Base-by-base conservation (phyloP, 1,140 invertebrate genomes). In the Ganaspis sp. region DNA sequence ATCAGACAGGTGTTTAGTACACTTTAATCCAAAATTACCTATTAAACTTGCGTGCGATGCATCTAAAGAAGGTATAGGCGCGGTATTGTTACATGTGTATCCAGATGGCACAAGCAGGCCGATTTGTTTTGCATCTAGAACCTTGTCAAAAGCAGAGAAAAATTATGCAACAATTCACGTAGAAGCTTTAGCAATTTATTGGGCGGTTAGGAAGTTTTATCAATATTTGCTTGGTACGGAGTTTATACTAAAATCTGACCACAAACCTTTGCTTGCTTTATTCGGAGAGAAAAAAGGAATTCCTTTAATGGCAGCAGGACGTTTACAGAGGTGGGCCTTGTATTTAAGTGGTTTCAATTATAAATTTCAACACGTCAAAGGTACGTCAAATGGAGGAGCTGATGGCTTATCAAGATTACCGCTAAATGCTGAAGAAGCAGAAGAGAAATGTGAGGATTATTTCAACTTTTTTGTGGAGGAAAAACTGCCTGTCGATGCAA, bases 201-300 rank as follows among this genome's bases (percentile, higher is more conserved):
- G 78, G 81, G 72, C 9, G 9, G 78, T 76, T 4, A 69, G 73
- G 9, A 80, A 77, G 45, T 84, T 90, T 84, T 84, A 88, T 53
- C 81, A 92, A 29, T 92, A 89, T 81, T 70, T 92, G 19, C 85
- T 83, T 58, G 89, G 91, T 11, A 76, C 81, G 4, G 71, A 83
- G 17, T 90, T 92, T 75, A 81, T 78, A 9, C 75, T 91, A 1
- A 19, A 82, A 9, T 90, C 87, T 8, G 91, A 92, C 76, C 91
- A 92, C 72, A 87, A 89, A 58, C 89, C 90, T 4, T 77, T 93
- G n/a, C 40, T 87, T 9, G 76, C 79, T 11, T 17, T 89, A 4
- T 85, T 86, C 74, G 83, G 83, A 5, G 77, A 81, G 40, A 81
- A 83, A 53, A 83, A 81, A 71, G 83, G 82, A 54, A 81, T 85